Conservation (phyloP, 2,888 invertebrate species). For the Tetanocera ferruginea region DNA sequence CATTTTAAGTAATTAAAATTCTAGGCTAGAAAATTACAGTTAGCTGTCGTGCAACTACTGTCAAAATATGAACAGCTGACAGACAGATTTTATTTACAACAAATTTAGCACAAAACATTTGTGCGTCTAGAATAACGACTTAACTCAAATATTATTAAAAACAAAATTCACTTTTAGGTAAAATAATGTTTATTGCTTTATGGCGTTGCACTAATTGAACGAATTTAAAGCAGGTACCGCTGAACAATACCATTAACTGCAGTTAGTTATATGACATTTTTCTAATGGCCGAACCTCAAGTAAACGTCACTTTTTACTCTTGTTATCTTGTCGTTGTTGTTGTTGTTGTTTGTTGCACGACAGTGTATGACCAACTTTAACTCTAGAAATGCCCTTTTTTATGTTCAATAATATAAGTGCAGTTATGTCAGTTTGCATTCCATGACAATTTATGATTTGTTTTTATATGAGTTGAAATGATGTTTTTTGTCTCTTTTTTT, state of each 20-base stretch:
- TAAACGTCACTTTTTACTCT: neutral
- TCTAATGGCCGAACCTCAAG: neutral
- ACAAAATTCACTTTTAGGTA: neutral
- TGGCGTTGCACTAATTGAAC: neutral
- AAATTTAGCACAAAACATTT: neutral
- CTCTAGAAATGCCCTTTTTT: slow-evolving; percentile 16
- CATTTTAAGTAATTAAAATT: neutral
- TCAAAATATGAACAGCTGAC: neutral
- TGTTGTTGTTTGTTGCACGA: neutral
- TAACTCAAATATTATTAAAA: neutral
- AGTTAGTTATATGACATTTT: neutral
- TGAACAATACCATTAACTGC: neutral
- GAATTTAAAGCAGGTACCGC: neutral
- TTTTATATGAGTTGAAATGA: too few species aligned
- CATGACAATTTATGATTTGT: slow-evolving; percentile 8
- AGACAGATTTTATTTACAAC: neutral
- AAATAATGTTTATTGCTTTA: too few species aligned
- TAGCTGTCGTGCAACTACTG: neutral
- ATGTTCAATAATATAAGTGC: neutral
- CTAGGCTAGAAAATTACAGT: neutral
- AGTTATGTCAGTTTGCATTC: slow-evolving; percentile 21
- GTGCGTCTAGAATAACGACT: neutral
- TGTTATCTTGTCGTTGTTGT: neutral
- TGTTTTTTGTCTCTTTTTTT: neutral
- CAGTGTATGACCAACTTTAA: neutral